Conservation (phyloP, 1,140 invertebrate species). For the Rhopalosiphum padi region DNA sequence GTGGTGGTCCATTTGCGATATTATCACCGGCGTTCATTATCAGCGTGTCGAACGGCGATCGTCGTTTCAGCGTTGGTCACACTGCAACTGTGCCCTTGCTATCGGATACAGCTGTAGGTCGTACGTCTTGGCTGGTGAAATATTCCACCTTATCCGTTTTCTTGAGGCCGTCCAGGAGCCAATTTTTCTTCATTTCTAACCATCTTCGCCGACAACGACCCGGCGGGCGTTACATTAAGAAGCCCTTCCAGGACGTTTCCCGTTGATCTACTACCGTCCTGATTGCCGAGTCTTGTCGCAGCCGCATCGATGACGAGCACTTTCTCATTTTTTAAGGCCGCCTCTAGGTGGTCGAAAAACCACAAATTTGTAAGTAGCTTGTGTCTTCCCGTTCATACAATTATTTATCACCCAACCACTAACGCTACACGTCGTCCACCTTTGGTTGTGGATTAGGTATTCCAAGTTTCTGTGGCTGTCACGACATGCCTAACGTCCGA, state of each 20-base stretch:
- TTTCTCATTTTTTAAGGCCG: conserved; percentile 51
- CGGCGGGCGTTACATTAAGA: background rate
- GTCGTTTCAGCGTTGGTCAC: background rate
- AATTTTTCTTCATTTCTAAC: background rate
- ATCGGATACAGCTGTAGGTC: conserved; percentile 37
- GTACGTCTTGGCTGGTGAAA: background rate
- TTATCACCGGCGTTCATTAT: background rate
- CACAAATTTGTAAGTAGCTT: conserved; percentile 46
- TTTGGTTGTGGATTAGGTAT: background rate
- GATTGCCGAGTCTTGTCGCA: background rate
- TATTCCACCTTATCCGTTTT: conserved; percentile 15
- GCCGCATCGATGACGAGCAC: conserved; percentile 17
- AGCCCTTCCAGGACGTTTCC: background rate
- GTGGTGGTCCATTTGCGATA: background rate
- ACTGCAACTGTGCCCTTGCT: conserved; percentile 42
- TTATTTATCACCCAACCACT: background rate
- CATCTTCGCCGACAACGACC: background rate
- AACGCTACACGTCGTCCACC: background rate
- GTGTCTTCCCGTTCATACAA: background rate
- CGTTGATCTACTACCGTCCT: background rate
- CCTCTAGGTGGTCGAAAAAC: conserved; percentile 32
- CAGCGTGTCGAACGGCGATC: background rate
- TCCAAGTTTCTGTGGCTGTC: background rate
- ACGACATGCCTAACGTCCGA: background rate
- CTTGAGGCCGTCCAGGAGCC: background rate